A percentile compares a stretch with the other conserved stretches of the same genome.
Evolutionary conservation across 92 coral and sea anemone genomes (phyloP).

Genomic region (Desmophyllum pertusum): DNA sequence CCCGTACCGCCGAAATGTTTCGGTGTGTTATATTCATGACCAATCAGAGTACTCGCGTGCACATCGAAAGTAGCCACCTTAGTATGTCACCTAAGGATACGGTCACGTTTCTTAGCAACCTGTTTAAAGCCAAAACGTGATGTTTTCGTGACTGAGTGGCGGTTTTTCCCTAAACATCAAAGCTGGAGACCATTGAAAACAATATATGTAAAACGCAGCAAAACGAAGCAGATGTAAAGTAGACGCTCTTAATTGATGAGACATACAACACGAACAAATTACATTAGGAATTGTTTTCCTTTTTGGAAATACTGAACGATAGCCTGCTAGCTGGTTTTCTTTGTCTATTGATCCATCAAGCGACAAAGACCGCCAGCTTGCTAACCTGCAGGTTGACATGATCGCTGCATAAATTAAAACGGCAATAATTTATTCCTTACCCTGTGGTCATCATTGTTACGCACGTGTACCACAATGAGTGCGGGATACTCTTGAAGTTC

Average conservation of each 20-base stretch:
- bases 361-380: neutral
- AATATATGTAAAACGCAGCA: neutral
- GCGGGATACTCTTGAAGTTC: slow-evolving; percentile 76
- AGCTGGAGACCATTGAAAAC: neutral
- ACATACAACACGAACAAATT: neutral
- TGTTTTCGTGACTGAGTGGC: neutral
- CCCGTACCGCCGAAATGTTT: neutral
- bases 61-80: neutral
- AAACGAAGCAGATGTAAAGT: neutral
- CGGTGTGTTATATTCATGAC: too few species aligned
- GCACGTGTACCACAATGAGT: slow-evolving; percentile 88
- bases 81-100: neutral
- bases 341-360: neutral
- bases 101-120: neutral
- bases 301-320: too few species aligned
- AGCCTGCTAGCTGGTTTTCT: neutral
- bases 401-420: neutral
- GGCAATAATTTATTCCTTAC: slow-evolving; percentile 37
- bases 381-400: neutral
- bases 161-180: neutral
- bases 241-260: neutral
- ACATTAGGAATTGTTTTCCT: too few species aligned
- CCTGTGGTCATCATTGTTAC: slow-evolving; percentile 90
- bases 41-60: neutral
- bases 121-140: neutral